Percentiles rank a stretch among this genome's conserved stretches.
Evolutionary conservation across 2,113 vertebrate genomes (phyloP).

Genomic region (Puntigrus tetrazona): DNA sequence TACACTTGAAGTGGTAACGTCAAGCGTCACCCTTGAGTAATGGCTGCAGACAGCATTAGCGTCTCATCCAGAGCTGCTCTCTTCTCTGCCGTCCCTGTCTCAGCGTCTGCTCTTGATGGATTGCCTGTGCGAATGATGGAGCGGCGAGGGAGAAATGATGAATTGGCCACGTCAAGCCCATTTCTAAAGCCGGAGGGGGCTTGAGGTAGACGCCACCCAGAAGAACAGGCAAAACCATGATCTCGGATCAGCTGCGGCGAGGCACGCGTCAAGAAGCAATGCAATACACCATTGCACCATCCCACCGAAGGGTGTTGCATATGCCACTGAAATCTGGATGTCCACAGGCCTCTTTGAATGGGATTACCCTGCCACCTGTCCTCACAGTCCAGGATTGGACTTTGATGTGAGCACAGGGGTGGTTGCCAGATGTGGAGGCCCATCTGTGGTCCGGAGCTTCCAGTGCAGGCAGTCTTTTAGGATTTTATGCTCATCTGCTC

Average conservation of each 20-base stretch:
- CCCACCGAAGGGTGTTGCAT: background rate
- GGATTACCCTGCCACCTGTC: conserved; percentile 43
- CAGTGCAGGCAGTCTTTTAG: conserved; percentile 51
- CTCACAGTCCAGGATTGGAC: conserved; percentile 33
- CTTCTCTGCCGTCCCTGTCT: background rate
- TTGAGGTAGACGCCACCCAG: conserved; percentile 28
- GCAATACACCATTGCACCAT: background rate
- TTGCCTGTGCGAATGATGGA: conserved; percentile 51
- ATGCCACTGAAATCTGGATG: background rate
- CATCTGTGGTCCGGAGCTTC: conserved; percentile 47
- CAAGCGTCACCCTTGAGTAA: conserved; percentile 10
- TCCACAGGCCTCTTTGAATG: background rate
- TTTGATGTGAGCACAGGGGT: conserved; percentile 67
- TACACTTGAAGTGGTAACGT: conserved; percentile 17
- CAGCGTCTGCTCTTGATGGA: conserved; percentile 37
- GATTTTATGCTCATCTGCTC: conserved; percentile 51
- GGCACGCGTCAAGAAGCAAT: background rate
- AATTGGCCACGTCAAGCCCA: conserved; percentile 53
- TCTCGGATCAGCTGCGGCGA: background rate
- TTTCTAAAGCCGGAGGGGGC: conserved; percentile 57
- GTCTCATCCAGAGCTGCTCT: background rate
- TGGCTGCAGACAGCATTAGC: conserved; percentile 15
- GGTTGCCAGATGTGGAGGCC: conserved; percentile 70
- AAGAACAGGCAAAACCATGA: background rate
- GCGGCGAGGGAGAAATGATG: conserved; percentile 45